Conservation (phyloP, 1,140 invertebrate genomes). For the Heliconius hermathena region DNA sequence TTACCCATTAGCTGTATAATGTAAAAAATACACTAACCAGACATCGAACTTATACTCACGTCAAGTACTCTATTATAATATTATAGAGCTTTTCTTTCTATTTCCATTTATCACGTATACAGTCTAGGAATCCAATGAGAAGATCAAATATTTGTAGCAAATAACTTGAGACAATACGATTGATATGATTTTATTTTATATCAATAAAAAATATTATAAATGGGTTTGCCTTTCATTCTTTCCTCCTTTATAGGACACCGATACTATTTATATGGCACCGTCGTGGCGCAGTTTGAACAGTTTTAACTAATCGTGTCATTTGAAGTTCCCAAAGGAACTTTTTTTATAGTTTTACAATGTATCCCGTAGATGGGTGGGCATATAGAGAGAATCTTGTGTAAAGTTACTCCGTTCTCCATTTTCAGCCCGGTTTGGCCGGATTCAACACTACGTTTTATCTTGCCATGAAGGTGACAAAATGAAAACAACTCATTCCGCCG, state of each 20-base stretch:
- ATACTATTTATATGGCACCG: background rate
- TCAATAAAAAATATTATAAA: background rate
- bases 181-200: background rate
- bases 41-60: no score
- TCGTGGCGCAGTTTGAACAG: background rate
- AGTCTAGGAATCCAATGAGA: background rate
- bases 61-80: background rate
- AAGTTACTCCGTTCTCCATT: no score
- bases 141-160: slow-evolving; percentile 3
- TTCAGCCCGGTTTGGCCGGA: no score
- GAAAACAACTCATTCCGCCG: no score
- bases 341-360: no score
- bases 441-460: no score
- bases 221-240: background rate
- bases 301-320: background rate
- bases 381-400: no score
- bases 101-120: background rate
- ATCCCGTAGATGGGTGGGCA: no score
- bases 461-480: no score
- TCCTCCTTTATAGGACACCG: background rate
- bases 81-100: background rate
- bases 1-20: no score
- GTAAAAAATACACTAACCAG: no score
- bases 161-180: background rate
- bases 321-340: no score